A percentile compares a stretch with the other conserved stretches of the same genome.
phyloP scores from a whole-genome alignment of 2,888 invertebrate genomes.

The Stenotaenia linearis region DNA sequence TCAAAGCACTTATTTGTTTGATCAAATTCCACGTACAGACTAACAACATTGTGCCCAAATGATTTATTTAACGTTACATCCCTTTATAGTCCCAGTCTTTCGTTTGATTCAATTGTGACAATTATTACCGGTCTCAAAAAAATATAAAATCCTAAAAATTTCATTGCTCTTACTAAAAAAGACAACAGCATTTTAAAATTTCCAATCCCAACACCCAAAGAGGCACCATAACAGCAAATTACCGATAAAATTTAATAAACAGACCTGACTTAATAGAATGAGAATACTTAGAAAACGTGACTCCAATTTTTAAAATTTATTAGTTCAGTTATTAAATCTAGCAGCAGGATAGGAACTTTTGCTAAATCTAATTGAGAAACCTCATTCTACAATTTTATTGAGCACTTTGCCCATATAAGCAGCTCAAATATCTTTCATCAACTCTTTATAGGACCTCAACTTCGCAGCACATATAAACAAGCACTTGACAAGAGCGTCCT shows the following conservation, averaged over 20 bases:
- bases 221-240: background rate
- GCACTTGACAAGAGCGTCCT: conserved; percentile 13
- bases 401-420: conserved; percentile 10
- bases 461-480: conserved; percentile 8
- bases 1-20: too few relatives aligned
- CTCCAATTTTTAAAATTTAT: background rate
- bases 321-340: conserved; percentile 15
- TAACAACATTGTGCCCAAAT: too few relatives aligned
- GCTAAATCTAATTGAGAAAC: conserved; percentile 16
- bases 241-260: conserved; percentile 2
- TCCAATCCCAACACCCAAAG: background rate
- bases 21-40: too few relatives aligned
- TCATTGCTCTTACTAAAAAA: background rate
- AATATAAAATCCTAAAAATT: background rate
- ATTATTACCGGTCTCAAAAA: too few relatives aligned
- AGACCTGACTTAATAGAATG: background rate
- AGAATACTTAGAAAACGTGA: background rate
- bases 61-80: too few relatives aligned
- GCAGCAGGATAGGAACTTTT: background rate
- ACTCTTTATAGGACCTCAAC: conserved; percentile 20
- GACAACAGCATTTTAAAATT: background rate
- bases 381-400: conserved; percentile 18
- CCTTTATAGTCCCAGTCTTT: too few relatives aligned
- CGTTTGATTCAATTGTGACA: too few relatives aligned
- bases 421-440: conserved; percentile 24